phyloP scores from a whole-genome alignment of 2,888 invertebrate genomes.

The Synergus laeviventris region DNA sequence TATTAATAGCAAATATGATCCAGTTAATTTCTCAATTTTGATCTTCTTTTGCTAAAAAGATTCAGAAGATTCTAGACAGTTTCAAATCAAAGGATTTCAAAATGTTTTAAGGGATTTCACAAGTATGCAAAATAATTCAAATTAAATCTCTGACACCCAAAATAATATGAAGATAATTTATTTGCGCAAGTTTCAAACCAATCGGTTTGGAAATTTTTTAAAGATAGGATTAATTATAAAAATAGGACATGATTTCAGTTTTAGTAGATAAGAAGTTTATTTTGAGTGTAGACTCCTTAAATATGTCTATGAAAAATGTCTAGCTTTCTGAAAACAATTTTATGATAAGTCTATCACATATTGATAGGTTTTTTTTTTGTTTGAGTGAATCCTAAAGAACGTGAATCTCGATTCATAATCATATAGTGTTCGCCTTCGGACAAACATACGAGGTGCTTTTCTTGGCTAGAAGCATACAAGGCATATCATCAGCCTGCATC shows the following conservation, averaged over 20 bases:
- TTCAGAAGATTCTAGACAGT: too few species aligned
- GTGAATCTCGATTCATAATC: slow-evolving; percentile 45
- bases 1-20: too few species aligned
- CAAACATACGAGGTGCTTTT: slow-evolving; percentile 83
- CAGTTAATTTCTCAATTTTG: too few species aligned
- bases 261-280: neutral
- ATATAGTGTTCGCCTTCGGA: slow-evolving; percentile 86
- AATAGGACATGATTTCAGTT: neutral
- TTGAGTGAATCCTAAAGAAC: slow-evolving; percentile 10
- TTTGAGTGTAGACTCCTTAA: neutral
- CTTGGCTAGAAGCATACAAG: slow-evolving; percentile 86
- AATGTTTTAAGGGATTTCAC: too few species aligned
- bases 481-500: slow-evolving; percentile 87
- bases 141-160: too few species aligned
- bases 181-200: too few species aligned
- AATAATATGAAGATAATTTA: too few species aligned
- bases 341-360: neutral
- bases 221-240: too few species aligned
- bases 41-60: too few species aligned
- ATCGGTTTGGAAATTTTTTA: too few species aligned
- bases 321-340: neutral
- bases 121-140: too few species aligned
- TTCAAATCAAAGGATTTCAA: too few species aligned
- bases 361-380: neutral
- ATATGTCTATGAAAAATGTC: neutral